A percentile compares a stretch with the other conserved stretches of the same genome.
These are phyloP conservation scores for Andrena praecox DNA, from an alignment of 2,888 invertebrate species.

Conservation along the genomic window DNA sequence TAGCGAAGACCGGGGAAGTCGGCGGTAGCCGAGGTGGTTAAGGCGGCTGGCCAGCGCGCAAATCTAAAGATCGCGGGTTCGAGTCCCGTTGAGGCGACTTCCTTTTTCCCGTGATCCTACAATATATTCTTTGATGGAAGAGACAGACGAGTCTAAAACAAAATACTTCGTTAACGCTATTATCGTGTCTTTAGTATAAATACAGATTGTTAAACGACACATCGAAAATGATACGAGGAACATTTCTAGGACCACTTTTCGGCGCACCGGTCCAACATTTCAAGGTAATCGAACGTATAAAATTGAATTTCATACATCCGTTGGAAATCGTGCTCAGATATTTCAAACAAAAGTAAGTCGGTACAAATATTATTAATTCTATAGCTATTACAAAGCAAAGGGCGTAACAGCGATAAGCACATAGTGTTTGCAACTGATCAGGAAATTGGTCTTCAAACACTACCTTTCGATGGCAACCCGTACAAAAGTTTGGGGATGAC, in stretches of 20 bases:
- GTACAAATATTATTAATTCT: not conserved
- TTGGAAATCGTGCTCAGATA: not conserved
- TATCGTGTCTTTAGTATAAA: slow-evolving; percentile 85
- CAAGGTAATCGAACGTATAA: slow-evolving; percentile 74
- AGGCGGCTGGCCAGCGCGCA: too few species aligned
- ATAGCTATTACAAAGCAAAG: slow-evolving; percentile 81
- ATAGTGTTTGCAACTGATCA: slow-evolving; percentile 88
- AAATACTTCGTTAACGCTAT: not conserved
- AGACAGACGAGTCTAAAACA: too few species aligned
- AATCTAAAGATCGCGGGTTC: too few species aligned
- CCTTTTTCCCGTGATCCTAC: too few species aligned
- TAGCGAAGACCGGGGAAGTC: too few species aligned
- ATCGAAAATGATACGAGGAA: slow-evolving; percentile 89
- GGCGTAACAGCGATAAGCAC: slow-evolving; percentile 84
- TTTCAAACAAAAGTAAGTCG: not conserved
- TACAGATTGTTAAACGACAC: slow-evolving; percentile 89
- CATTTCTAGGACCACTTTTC: slow-evolving; percentile 89
- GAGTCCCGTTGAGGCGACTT: too few species aligned
- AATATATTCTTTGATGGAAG: too few species aligned
- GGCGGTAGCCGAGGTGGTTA: too few species aligned
- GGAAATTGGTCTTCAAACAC: slow-evolving; percentile 89
- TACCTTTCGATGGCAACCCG: slow-evolving; percentile 92
- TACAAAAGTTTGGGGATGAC: slow-evolving; percentile 88
- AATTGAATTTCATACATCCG: not conserved
- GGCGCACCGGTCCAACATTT: slow-evolving; percentile 87